Evolutionary conservation across 2,113 vertebrate species (phyloP), one percentile per base, ranked within the genome.

Genomic region (Agelaius tricolor): DNA sequence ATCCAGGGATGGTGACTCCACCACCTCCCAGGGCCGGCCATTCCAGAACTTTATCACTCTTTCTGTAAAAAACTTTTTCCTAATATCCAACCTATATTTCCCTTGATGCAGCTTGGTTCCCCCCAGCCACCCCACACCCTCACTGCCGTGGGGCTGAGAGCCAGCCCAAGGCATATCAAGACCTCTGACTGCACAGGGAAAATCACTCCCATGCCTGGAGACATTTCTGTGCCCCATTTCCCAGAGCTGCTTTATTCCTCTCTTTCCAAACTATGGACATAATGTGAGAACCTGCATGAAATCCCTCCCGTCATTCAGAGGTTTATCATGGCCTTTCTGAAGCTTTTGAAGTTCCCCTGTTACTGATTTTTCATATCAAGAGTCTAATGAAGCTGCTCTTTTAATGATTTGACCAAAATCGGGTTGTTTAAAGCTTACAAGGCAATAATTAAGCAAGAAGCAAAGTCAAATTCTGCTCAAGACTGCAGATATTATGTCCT

Each of bases 301-400:
- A 84, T 37, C 51, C 43, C 44, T 81, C 58, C 33, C 43, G n/a
- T 44, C 80, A 82, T 88, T 87, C 78, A 82, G 51, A 46, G 28
- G 17, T 17, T 86, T 86, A 57, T 85, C 43, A 10, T 43, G 39
- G 28, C 24, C 27, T 88, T 93, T 94, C 80, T 91, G 82, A 94
- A 84, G 68, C 19, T 88, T 94, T 81, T 72, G 30, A 93, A 87
- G 31, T 51, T 92, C 47, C 11, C 20, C 26, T 3, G 0, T 67
- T 73, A 74, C 54, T 76, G 63, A 88, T 89, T 96, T 76, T 90
- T 89, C 52, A 43, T 90, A 76, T 86, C 57, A 89, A 73, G 65
- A 91, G 54, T 22, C 28, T 43, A 71, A 92, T 54, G 31, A 81
- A 94, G 57, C 28, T 86, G 14, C 14, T 57, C 6, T 85, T 66